Conservation (phyloP, 2,888 invertebrate genomes). For the Epiblema foenella region DNA sequence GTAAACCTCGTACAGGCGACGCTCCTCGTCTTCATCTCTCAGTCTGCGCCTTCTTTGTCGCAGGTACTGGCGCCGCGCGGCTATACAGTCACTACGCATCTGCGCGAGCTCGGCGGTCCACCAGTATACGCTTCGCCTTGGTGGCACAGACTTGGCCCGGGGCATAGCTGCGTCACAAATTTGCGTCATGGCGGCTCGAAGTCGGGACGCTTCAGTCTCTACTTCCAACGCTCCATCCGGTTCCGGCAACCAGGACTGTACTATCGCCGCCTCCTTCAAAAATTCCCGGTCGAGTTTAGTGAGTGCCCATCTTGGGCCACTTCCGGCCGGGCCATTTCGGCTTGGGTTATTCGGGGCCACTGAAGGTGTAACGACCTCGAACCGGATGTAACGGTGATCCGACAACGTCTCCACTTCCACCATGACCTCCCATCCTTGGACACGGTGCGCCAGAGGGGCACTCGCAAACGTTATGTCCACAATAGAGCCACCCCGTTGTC, state of each 20-base stretch:
- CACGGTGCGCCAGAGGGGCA: too few relatives aligned
- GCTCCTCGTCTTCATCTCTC: background rate
- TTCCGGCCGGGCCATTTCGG: background rate
- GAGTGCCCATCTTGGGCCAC: background rate
- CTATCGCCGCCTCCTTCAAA: background rate
- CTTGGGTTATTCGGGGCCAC: background rate
- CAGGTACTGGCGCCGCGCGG: background rate
- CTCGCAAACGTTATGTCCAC: too few relatives aligned
- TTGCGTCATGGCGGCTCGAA: background rate
- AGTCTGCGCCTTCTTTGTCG: background rate
- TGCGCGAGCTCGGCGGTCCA: too few relatives aligned
- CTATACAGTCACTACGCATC: too few relatives aligned
- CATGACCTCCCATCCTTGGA: too few relatives aligned
- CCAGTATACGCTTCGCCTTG: too few relatives aligned
- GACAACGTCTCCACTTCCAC: too few relatives aligned
- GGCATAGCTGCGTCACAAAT: conserved; percentile 4
- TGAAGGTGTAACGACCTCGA: background rate
- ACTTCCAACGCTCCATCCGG: background rate
- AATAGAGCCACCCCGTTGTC: too few relatives aligned
- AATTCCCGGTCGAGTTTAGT: background rate
- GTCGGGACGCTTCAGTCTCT: background rate
- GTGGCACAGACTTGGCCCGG: background rate
- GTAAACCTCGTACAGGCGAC: background rate
- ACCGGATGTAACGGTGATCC: background rate
- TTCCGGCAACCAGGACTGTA: background rate